A percentile compares a stretch with the other conserved stretches of the same genome.
Evolutionary conservation across 2,113 vertebrate species (phyloP).

Genomic region (Lynx canadensis): DNA sequence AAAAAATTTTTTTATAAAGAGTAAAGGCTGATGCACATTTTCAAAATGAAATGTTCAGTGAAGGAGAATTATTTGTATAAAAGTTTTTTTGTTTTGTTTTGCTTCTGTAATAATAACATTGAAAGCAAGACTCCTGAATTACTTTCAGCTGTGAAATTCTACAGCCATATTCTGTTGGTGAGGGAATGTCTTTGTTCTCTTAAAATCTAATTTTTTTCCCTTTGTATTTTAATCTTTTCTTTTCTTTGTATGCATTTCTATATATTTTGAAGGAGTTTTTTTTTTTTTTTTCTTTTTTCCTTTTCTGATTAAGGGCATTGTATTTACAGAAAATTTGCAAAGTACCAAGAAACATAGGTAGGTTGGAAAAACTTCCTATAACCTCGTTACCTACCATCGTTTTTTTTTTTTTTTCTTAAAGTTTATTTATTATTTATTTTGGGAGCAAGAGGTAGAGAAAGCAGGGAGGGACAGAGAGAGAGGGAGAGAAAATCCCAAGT

Average conservation of each 20-base stretch:
- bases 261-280: slow-evolving; percentile 1
- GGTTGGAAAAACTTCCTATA: not conserved
- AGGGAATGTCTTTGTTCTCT: not conserved
- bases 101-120: not conserved
- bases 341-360: not conserved
- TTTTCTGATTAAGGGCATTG: not conserved
- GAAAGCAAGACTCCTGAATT: not conserved
- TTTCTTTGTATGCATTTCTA: not conserved
- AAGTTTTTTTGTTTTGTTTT: not conserved
- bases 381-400: not conserved
- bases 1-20: not conserved
- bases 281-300: not conserved
- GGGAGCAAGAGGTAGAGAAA: too few relatives aligned
- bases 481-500: too few relatives aligned
- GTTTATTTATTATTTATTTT: too few relatives aligned
- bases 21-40: not conserved
- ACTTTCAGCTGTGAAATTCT: not conserved
- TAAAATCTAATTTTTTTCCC: not conserved
- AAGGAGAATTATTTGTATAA: slow-evolving; percentile 30
- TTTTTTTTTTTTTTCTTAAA: too few relatives aligned
- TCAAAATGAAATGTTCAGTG: not conserved
- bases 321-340: slow-evolving; percentile 1
- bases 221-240: not conserved
- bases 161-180: not conserved
- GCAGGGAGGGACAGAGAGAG: too few relatives aligned